Percentiles rank a stretch among this genome's conserved stretches.
These are phyloP conservation scores for Cavia porcellus DNA, from an alignment of 2,113 vertebrate species.

Conservation along the genomic window DNA sequence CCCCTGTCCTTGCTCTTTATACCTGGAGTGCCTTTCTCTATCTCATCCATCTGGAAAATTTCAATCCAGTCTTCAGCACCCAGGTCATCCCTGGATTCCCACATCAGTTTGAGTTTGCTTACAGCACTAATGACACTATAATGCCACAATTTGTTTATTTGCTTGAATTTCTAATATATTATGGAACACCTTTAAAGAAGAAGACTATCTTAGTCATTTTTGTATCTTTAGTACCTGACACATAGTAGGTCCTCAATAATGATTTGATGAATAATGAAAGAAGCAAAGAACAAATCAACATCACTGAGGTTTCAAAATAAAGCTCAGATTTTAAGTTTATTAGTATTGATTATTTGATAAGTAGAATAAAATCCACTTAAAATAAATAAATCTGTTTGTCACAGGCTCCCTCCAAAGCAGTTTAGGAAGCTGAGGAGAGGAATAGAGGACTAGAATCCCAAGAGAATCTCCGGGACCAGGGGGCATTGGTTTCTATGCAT, in stretches of 20 bases:
- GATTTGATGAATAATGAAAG: not conserved
- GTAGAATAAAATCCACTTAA: not conserved
- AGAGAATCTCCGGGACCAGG: not conserved
- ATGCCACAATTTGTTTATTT: not conserved
- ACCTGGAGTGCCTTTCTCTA: not conserved
- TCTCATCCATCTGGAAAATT: not conserved
- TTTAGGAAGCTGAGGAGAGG: not conserved
- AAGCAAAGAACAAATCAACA: constrained; percentile 1
- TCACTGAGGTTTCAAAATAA: not conserved
- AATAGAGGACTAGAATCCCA: not conserved
- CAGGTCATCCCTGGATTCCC: not conserved
- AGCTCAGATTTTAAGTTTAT: not conserved
- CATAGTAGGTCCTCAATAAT: not conserved
- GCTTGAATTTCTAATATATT: not conserved
- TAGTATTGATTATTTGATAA: not conserved
- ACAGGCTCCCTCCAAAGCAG: not conserved
- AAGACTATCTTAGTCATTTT: not conserved
- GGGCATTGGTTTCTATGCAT: not conserved
- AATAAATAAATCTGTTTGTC: not conserved
- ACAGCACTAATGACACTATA: not conserved
- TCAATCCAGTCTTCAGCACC: not conserved
- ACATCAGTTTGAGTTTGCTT: not conserved
- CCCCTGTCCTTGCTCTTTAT: not conserved
- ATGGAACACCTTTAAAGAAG: not conserved
- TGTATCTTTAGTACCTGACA: not conserved